Base-by-base conservation (phyloP, 2,113 vertebrate genomes). In the Poeciliopsis turrubarensis region DNA sequence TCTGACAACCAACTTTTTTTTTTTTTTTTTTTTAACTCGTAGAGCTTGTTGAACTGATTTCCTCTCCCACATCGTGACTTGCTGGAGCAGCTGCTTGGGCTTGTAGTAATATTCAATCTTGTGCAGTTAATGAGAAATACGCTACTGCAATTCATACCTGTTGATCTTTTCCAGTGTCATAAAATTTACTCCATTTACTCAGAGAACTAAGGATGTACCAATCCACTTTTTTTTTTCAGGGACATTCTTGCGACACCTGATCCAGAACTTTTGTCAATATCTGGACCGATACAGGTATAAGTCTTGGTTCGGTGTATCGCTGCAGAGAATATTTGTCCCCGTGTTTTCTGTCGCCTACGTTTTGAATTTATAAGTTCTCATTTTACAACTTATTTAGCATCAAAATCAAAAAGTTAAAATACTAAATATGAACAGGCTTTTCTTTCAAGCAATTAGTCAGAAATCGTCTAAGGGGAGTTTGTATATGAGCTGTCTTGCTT, bases 41-140 rank as follows among this genome's bases (percentile, higher is more conserved):
- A 30, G 51, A 76, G 68, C 78, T 82, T 79, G 76, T 75, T 78
- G 72, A 80, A 83, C 76, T 83, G 78, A 87, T 85, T 84, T 90
- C 81, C 81, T 87, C 78, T 51, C 71, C 72, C 54, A 30, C 74
- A 73, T 60, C 2, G 61, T 26, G 39, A 79, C 81, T 76, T 68
- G 61, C 79, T 78, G 34, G 30, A 80, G 69, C 68, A 63, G 63
- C 66, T 19, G 30, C 61, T 83, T 74, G 65, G 76, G 44, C 51
- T 25, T 54, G 15, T 25, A 54, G 25, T 54, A 25, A 8, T 17
- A 27, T 72, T 57, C 64, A 22, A 10, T 62, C 7, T 66, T 65
- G 54, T 70, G 13, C 30, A 32, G 29, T 14, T 69, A 25, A 25
- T 64, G 30, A 32, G 9, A 64, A 64, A 31, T 19, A 31, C 3